A percentile compares a stretch with the other conserved stretches of the same genome.
Conservation (phyloP, 1,140 invertebrate genomes). For the Laodelphax striatellus region DNA sequence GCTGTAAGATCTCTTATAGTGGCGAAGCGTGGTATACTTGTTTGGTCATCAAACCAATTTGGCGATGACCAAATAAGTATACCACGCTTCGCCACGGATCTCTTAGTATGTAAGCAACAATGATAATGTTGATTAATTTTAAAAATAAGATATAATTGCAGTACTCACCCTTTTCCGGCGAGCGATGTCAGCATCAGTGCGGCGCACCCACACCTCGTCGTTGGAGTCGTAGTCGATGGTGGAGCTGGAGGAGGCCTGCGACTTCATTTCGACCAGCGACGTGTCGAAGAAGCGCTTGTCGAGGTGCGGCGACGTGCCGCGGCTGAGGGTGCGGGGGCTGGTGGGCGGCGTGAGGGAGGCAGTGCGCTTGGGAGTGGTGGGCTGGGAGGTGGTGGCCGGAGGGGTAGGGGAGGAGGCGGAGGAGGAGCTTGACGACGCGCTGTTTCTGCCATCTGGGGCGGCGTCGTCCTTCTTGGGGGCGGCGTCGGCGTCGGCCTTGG, state of each 20-base stretch:
- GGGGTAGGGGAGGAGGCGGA: constrained; percentile 10
- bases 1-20: no score
- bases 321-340: constrained; percentile 16
- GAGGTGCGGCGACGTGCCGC: constrained; percentile 42
- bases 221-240: constrained; percentile 44
- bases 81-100: no score
- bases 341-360: constrained; percentile 28
- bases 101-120: no score
- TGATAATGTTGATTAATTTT: no score
- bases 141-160: no score
- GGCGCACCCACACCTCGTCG: constrained; percentile 59
- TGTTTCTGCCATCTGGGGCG: not conserved
- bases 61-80: no score
- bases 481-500: constrained; percentile 45
- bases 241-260: constrained; percentile 48
- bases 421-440: not conserved
- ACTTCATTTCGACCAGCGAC: constrained; percentile 68
- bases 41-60: no score
- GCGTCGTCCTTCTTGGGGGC: constrained; percentile 3
- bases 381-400: constrained; percentile 21
- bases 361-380: constrained; percentile 31
- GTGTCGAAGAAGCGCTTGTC: constrained; percentile 70
- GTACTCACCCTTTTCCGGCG: constrained; percentile 29
- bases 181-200: constrained; percentile 34
- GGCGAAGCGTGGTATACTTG: no score